A percentile compares a stretch with the other conserved stretches of the same genome.
These are phyloP conservation scores for Araneus ventricosus DNA, from an alignment of 1,140 invertebrate species.

Conservation along the genomic window DNA sequence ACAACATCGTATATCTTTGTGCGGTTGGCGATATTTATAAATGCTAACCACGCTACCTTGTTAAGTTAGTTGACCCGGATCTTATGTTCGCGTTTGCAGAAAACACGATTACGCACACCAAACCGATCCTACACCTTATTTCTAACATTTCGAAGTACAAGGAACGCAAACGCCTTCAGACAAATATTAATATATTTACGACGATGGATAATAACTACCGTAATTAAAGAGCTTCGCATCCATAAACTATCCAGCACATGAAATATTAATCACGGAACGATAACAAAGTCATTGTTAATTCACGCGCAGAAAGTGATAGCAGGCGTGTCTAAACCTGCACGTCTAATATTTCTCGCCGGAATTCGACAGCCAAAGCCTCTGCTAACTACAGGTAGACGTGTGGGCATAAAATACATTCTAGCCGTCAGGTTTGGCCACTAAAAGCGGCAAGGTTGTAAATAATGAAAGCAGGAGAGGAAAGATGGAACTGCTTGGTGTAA, in stretches of 20 bases:
- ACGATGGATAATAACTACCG: too few relatives aligned
- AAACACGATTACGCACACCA: neutral
- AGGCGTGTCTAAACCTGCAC: neutral
- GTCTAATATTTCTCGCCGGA: neutral
- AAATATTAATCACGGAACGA: neutral
- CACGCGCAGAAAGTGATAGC: neutral
- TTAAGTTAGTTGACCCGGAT: neutral
- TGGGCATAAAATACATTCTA: neutral
- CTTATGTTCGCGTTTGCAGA: neutral
- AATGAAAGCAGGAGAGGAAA: neutral
- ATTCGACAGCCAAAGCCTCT: neutral
- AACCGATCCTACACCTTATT: too few relatives aligned
- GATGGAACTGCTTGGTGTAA: neutral
- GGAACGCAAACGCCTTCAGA: too few relatives aligned
- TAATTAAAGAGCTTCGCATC: too few relatives aligned
- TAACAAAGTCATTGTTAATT: neutral
- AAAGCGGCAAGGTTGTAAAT: constrained; percentile 21
- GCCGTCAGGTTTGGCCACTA: neutral
- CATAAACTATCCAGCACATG: too few relatives aligned
- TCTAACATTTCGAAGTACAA: too few relatives aligned
- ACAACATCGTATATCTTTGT: too few relatives aligned
- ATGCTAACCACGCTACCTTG: too few relatives aligned
- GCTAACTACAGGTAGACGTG: neutral
- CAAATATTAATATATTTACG: too few relatives aligned
- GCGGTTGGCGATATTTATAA: too few relatives aligned